Conservation (phyloP, 1,140 invertebrate genomes). For the Eulimnadia texana region DNA sequence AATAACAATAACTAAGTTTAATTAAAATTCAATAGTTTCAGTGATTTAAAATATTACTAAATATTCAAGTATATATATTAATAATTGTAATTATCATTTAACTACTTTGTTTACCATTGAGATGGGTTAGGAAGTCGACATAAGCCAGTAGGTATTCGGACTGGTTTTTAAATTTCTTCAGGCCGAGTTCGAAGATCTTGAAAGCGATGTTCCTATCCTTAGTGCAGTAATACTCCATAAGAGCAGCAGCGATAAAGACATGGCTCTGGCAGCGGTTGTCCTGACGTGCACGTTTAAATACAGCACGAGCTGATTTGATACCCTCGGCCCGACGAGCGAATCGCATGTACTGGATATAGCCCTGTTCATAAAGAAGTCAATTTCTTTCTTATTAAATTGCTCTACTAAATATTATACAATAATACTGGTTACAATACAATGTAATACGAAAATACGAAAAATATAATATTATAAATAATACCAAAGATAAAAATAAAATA, state of each 20-base stretch:
- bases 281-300: slow-evolving; percentile 91
- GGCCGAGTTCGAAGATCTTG: slow-evolving; percentile 91
- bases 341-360: slow-evolving; percentile 98
- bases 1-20: slow-evolving; percentile 3
- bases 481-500: background rate
- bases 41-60: too few relatives aligned
- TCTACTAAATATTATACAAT: background rate
- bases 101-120: slow-evolving; percentile 86
- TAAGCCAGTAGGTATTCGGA: slow-evolving; percentile 91
- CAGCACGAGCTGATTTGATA: slow-evolving; percentile 82
- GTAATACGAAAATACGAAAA: background rate
- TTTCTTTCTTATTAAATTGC: background rate
- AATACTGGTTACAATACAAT: slow-evolving; percentile 4
- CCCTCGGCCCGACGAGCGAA: slow-evolving; percentile 93
- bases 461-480: background rate
- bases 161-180: slow-evolving; percentile 90
- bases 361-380: slow-evolving; percentile 43
- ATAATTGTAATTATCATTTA: too few relatives aligned
- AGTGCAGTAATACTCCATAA: slow-evolving; percentile 99
- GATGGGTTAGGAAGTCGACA: slow-evolving; percentile 92
- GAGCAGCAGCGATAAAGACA: slow-evolving; percentile 86
- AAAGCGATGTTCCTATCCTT: slow-evolving; percentile 98
- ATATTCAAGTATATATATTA: too few relatives aligned
- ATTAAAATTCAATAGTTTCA: too few relatives aligned
- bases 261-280: slow-evolving; percentile 75